Evolutionary conservation across 2,888 invertebrate species (phyloP), one percentile per base, ranked within the genome.

Genomic region (Phasia obesa): DNA sequence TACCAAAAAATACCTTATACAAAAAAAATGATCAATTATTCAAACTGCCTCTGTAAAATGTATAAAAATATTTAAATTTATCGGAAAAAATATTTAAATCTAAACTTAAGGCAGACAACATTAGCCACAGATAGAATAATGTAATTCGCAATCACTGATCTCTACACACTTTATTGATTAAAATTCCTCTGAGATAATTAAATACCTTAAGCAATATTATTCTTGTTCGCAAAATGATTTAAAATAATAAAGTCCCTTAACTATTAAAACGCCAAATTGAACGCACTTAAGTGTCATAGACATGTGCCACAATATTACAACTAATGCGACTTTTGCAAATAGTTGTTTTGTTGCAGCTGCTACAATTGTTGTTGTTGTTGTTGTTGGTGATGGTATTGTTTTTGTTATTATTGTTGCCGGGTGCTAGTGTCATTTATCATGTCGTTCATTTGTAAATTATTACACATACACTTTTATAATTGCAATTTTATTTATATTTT

Each of bases 381-480:
- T n/a, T n/a, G n/a, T n/a, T n/a, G n/a, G n/a, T n/a, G n/a, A n/a
- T n/a, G 11, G 11, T 11, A 5, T 35, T 35, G 27, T 53, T 59
- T 11, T 53, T 60, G n/a, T 21, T 65, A 42, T 31, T 55, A 51
- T 60, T 81, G 57, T 62, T 67, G 49, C 44, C 53, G 69, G 69
- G 49, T 78, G 44, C 70, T 53, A 44, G 59, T 82, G 77, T 75
- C 74, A 82, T 82, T 78, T 82, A 78, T 82, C 82, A 82, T 78
- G 82, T 82, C 74, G 74, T 78, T 82, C 69, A 65, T 78, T 77
- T 82, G 77, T 82, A 78, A 82, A 82, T 82, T 82, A 82, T 82
- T 78, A 74, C 82, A 78, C 82, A 78, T 27, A 78, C 71, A 74
- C 70, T 78, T 82, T 78, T 74, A 74, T 82, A 78, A 82, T 82